A percentile compares a stretch with the other conserved stretches of the same genome.
phyloP scores from a whole-genome alignment of 2,888 invertebrate genomes.

The Hipparchia semele region DNA sequence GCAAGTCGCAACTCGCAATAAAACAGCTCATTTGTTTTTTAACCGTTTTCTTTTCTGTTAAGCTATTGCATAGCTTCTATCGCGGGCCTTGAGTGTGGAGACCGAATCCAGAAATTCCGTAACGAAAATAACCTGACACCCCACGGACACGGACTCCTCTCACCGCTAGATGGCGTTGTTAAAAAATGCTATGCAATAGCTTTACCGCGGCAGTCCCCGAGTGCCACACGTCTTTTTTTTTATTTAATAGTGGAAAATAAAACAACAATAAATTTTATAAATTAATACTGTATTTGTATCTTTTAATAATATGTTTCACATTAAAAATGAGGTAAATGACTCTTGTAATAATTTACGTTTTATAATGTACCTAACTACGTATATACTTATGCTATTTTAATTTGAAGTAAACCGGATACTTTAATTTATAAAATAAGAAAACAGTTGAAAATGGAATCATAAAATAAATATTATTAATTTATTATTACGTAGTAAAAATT shows the following conservation, averaged over 20 bases:
- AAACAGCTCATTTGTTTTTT: no score
- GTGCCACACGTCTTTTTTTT: no score
- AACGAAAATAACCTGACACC: no score
- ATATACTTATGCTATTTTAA: background rate
- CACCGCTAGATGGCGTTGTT: no score
- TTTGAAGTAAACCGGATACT: background rate
- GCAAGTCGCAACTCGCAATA: no score
- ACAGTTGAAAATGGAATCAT: background rate
- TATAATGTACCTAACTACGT: background rate
- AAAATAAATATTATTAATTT: background rate
- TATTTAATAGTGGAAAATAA: background rate
- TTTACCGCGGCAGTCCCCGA: no score
- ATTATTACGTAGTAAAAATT: background rate
- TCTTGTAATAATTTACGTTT: background rate
- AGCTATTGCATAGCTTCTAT: no score
- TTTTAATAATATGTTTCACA: slow-evolving; percentile 13
- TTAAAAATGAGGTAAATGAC: slow-evolving; percentile 23
- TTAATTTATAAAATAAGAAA: background rate
- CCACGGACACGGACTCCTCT: no score
- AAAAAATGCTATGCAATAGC: no score
- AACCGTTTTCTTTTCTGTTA: no score
- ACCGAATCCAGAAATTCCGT: no score
- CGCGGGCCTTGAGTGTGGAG: no score
- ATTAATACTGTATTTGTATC: slow-evolving; percentile 4
- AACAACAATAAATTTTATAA: slow-evolving; percentile 8